phyloP scores from a whole-genome alignment of 2,888 invertebrate genomes.

The Limnephilus rhombicus region DNA sequence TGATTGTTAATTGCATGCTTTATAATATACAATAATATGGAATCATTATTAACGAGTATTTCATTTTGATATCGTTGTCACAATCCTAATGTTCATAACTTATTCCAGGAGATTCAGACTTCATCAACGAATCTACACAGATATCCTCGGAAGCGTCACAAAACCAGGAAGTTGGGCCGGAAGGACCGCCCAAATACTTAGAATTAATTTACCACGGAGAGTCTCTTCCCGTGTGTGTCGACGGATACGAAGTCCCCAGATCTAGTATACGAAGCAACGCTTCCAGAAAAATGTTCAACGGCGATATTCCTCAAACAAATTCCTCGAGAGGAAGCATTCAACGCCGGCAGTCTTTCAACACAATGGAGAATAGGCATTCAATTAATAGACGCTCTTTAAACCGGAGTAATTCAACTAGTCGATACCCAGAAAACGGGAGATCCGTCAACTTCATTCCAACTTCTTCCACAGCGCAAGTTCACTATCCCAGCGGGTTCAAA shows the following conservation, averaged over 20 bases:
- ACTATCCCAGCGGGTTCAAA: constrained; percentile 55
- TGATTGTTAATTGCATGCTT: constrained; percentile 54
- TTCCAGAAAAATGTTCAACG: constrained; percentile 52
- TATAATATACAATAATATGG: not conserved
- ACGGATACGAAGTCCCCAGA: constrained; percentile 83
- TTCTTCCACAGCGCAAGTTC: constrained; percentile 41
- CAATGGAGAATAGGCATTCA: constrained; percentile 51
- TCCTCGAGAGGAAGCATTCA: not conserved
- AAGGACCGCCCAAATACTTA: constrained; percentile 79
- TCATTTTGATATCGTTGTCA: not conserved
- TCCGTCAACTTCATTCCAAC: constrained; percentile 31
- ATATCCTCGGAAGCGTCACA: constrained; percentile 63
- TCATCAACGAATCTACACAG: constrained; percentile 33
- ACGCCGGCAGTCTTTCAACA: constrained; percentile 47
- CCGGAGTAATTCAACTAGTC: constrained; percentile 30
- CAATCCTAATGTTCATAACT: not conserved
- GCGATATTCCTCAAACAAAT: constrained; percentile 26
- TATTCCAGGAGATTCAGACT: constrained; percentile 55
- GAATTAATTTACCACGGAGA: constrained; percentile 81
- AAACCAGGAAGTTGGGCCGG: constrained; percentile 65
- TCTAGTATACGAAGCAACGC: constrained; percentile 65
- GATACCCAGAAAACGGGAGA: constrained; percentile 15
- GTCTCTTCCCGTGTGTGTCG: constrained; percentile 72
- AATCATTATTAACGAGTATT: not conserved
- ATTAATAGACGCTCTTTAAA: constrained; percentile 23